Base-by-base conservation (phyloP, 2,888 invertebrate species). In the Pseudanteris insignis region DNA sequence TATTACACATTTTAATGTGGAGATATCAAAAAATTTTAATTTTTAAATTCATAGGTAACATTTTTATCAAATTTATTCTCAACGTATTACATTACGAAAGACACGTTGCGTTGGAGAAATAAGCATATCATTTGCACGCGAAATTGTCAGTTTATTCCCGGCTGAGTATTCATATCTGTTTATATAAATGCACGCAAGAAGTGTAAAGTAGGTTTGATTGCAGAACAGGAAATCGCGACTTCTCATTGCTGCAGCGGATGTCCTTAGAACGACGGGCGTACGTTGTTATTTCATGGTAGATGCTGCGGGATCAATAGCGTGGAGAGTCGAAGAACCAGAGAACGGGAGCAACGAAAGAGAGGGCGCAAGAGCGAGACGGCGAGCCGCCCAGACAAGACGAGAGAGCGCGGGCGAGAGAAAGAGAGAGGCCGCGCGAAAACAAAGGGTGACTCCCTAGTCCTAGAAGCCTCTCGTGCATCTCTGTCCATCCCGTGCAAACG, bases 291-390 rank as follows among this genome's bases (percentile, higher is more conserved):
- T 76, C 77, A 76, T 76, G 76, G 78, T 78, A 76, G 79, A 79
- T 79, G 79, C 79, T 79, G 79, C 67, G 78, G 76, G 79, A 79
- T 79, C 79, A 79, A 79, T 79, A 79, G 78, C 78, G 73, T 69
- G 65, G 74, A 77, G 76, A 73, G 73, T 71, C 71, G 69, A 73
- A 74, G 73, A 70, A 72, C 68, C 63, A 61, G 67, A 67, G 69
- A 65, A 65, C 55, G 61, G 63, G 58, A 64, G 64, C 68, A 60
- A 61, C 36, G 65, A 66, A 69, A 63, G 64, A 64, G 62, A 59
- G 63, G 47, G 58, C 63, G 64, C 36, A 55, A 64, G 53, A 65
- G 63, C 30, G 50, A 55, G 51, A 62, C 57, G 29, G 41, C 38
- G 34, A 40, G 43, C 32, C 48, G 48, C 60, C 54, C 54, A 60